Conservation (phyloP, 2,888 invertebrate genomes). For the Diachrysia chrysitis region DNA sequence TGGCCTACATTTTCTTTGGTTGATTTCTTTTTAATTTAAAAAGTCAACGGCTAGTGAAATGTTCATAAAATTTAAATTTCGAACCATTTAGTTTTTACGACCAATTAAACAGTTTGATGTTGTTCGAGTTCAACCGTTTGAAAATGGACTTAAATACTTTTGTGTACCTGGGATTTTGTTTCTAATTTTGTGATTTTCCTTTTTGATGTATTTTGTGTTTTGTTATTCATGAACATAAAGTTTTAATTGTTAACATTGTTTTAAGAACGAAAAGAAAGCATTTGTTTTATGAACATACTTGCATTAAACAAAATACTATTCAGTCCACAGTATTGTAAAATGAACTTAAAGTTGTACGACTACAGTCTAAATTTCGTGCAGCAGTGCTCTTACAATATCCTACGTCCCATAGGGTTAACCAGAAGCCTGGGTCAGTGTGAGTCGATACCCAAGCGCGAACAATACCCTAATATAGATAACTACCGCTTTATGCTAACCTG, state of each 20-base stretch:
- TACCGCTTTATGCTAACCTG: conserved; percentile 17
- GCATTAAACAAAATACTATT: neutral
- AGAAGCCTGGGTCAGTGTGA: neutral
- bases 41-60: conserved; percentile 1
- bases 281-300: no score
- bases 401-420: neutral
- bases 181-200: neutral
- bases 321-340: neutral
- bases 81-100: conserved; percentile 14
- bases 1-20: neutral
- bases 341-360: neutral
- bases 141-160: neutral
- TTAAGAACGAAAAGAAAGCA: no score
- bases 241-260: no score
- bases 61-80: conserved; percentile 18
- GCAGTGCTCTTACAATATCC: neutral
- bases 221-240: no score
- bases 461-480: conserved; percentile 15
- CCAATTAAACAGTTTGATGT: conserved; percentile 14
- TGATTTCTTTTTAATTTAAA: neutral
- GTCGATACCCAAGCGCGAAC: neutral
- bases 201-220: neutral
- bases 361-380: neutral
- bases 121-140: conserved; percentile 1
- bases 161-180: neutral